Evolutionary conservation across 2,113 vertebrate species (phyloP), one percentile per base, ranked within the genome.

Genomic region (Jacana jacana): DNA sequence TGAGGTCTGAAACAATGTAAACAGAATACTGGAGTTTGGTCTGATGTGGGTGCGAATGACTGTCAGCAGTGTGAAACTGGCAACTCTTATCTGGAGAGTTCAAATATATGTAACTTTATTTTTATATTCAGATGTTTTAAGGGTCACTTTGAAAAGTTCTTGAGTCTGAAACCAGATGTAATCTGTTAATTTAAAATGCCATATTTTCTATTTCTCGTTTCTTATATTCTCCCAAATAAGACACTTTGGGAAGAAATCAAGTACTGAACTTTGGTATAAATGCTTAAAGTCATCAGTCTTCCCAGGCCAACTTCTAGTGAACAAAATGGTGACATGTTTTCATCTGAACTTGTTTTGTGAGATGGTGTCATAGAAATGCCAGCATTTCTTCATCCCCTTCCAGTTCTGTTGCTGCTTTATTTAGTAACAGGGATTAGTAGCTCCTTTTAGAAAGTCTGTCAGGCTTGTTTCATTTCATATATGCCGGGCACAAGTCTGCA

Each of bases 361-460:
- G 68, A 35, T 91, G 71, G 63, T 91, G 85, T 92, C 90, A 60
- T 13, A 71, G 76, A 78, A 88, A 89, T 96, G 88, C 69, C 88
- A 82, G 39, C 69, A 33, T 76, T 75, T 94, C 76, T 95, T 93
- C 81, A 64, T 92, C 76, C 37, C 51, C 18, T 89, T 88, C 65
- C 58, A 79, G 48, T 83, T 77, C 75, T 93, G 61, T 70, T 75
- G 63, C 58, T 88, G 35, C 87, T 97, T 93, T 97, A 82, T 96
- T 97, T 96, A 97, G 97, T 88, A 88, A 91, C 51, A 51, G n/a
- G 93, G 90, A 92, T 96, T 95, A 97, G 81, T 48, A 68, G 51
- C 90, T 91, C 82, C 86, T 96, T 97, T 91, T 94, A 88, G 93
- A 92, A 92, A 71, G 88, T 88, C 81, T 82, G 68, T 79, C 81